phyloP scores from a whole-genome alignment of 1,140 invertebrate genomes.

The Diprion similis region DNA sequence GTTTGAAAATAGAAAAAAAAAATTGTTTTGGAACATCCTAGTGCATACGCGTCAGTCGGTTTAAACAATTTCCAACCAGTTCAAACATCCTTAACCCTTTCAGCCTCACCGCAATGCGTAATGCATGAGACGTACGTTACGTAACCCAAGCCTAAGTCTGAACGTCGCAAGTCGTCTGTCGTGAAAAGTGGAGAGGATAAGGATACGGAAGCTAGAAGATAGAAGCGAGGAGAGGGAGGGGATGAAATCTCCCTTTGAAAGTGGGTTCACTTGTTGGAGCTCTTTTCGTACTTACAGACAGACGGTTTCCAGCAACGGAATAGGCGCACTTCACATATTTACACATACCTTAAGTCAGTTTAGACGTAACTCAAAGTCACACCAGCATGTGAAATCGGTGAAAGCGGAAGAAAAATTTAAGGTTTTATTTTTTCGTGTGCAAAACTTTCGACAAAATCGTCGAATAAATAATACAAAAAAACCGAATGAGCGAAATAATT shows the following conservation, averaged over 20 bases:
- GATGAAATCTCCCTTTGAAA: not conserved
- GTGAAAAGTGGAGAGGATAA: too few relatives aligned
- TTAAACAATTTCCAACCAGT: not conserved
- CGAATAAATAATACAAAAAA: too few relatives aligned
- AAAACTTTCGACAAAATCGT: too few relatives aligned
- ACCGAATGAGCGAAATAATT: too few relatives aligned
- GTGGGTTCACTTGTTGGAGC: constrained; percentile 1
- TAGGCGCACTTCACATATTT: too few relatives aligned
- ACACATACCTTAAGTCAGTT: too few relatives aligned
- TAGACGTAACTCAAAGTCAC: too few relatives aligned
- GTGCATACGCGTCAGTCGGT: not conserved
- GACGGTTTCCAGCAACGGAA: not conserved
- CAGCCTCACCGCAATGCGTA: not conserved
- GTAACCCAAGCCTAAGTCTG: not conserved
- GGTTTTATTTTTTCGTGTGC: too few relatives aligned
- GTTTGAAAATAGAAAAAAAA: not conserved
- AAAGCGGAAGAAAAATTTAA: too few relatives aligned
- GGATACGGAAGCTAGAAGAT: too few relatives aligned
- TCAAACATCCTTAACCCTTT: not conserved
- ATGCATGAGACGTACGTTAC: not conserved
- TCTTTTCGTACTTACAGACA: not conserved
- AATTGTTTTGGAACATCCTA: not conserved
- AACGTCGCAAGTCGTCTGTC: not conserved
- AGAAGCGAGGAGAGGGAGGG: too few relatives aligned
- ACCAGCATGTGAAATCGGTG: too few relatives aligned